Conservation (phyloP, 2,888 invertebrate species). For the Eristalis pertinax region DNA sequence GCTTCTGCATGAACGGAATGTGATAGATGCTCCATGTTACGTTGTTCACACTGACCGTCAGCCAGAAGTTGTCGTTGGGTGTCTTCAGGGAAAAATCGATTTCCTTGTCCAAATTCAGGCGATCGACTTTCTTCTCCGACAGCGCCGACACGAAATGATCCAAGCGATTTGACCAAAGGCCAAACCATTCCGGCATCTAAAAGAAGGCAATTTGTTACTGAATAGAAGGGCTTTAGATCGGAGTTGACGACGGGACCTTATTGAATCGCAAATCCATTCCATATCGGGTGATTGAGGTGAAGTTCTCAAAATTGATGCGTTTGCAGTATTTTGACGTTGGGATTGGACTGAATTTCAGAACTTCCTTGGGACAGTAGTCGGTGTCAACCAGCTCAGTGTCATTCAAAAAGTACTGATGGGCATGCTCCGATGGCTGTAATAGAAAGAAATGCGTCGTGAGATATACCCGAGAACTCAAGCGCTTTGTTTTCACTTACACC, state of each 20-base stretch:
- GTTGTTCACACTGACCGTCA: constrained; percentile 79
- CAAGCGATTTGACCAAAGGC: constrained; percentile 78
- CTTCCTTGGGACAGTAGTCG: constrained; percentile 80
- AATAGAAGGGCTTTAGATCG: neutral
- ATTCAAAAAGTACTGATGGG: constrained; percentile 78
- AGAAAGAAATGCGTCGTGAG: neutral
- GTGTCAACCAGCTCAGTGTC: constrained; percentile 79
- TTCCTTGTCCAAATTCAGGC: constrained; percentile 78
- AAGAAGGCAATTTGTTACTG: neutral
- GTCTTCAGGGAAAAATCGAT: constrained; percentile 78
- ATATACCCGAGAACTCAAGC: neutral
- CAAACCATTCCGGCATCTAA: constrained; percentile 81
- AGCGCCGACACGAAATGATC: constrained; percentile 80
- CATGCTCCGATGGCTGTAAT: constrained; percentile 79
- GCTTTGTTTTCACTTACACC: constrained; percentile 76
- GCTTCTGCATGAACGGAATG: constrained; percentile 79
- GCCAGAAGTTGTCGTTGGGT: constrained; percentile 79
- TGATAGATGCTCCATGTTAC: constrained; percentile 80
- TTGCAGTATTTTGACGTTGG: constrained; percentile 81
- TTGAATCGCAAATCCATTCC: constrained; percentile 79
- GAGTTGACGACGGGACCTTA: constrained; percentile 75
- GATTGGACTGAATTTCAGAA: constrained; percentile 80
- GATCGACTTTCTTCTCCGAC: constrained; percentile 78
- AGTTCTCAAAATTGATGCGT: constrained; percentile 79
- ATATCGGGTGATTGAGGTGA: constrained; percentile 80